These are phyloP conservation scores for Trichopoda pennipes DNA, from an alignment of 2,888 invertebrate genomes.

Conservation along the genomic window DNA sequence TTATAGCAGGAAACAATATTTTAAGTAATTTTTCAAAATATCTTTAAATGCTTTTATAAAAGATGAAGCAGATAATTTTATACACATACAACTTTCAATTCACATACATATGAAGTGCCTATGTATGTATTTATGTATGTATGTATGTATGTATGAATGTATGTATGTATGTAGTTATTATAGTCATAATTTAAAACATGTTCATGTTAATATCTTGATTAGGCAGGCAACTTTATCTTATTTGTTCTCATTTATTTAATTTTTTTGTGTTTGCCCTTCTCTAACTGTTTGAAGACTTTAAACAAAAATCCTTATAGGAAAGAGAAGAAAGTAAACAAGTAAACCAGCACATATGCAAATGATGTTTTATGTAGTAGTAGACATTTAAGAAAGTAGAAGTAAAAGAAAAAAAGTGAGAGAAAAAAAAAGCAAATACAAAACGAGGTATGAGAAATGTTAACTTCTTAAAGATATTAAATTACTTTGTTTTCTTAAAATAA, in stretches of 20 bases:
- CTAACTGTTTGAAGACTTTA: not conserved
- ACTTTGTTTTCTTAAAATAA: slow-evolving; percentile 1
- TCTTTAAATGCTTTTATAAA: no score
- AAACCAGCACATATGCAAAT: slow-evolving; percentile 25
- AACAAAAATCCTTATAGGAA: not conserved
- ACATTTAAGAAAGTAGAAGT: not conserved
- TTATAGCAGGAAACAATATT: no score
- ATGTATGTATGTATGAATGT: not conserved
- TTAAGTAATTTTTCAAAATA: no score
- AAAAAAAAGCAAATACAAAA: not conserved
- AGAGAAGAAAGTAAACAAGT: slow-evolving; percentile 13
- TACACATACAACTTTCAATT: no score
- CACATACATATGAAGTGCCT: no score
- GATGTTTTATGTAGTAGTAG: not conserved
- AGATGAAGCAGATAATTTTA: no score
- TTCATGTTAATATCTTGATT: slow-evolving; percentile 51
- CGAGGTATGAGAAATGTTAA: slow-evolving; percentile 26
- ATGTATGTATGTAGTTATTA: not conserved
- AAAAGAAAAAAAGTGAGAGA: not conserved
- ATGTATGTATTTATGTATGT: no score
- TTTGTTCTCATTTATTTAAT: not conserved
- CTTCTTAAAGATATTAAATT: slow-evolving; percentile 31
- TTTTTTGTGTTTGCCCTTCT: no score
- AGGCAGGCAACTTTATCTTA: slow-evolving; percentile 44
- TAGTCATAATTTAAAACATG: slow-evolving; percentile 46